phyloP scores from a whole-genome alignment of 2,888 invertebrate species.

The Dynastes maya region DNA sequence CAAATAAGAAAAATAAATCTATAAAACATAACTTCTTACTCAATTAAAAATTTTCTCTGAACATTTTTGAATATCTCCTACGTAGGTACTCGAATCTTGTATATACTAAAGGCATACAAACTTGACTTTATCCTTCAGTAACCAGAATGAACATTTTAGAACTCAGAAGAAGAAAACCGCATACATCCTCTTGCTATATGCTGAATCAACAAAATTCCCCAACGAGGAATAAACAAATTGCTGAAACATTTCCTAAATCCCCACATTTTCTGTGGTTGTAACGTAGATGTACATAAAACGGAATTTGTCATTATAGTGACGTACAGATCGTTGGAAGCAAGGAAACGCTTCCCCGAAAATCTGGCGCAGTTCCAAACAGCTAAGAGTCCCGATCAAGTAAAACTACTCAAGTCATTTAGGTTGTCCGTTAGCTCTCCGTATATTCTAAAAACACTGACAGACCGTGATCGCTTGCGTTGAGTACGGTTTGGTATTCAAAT shows the following conservation, averaged over 20 bases:
- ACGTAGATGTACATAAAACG: not conserved
- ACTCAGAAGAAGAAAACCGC: not conserved
- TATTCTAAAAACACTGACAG: not conserved
- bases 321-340: not conserved
- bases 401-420: not conserved
- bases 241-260: not conserved
- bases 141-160: not conserved
- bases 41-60: no score
- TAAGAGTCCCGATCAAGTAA: not conserved
- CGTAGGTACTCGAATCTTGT: no score
- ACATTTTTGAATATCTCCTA: no score
- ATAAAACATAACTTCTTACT: no score
- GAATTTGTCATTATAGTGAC: not conserved
- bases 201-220: not conserved
- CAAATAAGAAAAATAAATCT: no score
- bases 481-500: no score
- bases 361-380: constrained; percentile 3
- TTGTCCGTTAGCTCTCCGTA: not conserved
- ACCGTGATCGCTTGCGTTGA: not conserved
- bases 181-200: not conserved
- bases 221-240: not conserved
- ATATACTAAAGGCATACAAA: not conserved
- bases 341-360: not conserved
- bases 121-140: not conserved
- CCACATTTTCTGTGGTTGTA: not conserved